Evolutionary conservation across 2,797 vertebrate species (phyloP).

Genomic region (Cryptoblepharus egeriae): DNA sequence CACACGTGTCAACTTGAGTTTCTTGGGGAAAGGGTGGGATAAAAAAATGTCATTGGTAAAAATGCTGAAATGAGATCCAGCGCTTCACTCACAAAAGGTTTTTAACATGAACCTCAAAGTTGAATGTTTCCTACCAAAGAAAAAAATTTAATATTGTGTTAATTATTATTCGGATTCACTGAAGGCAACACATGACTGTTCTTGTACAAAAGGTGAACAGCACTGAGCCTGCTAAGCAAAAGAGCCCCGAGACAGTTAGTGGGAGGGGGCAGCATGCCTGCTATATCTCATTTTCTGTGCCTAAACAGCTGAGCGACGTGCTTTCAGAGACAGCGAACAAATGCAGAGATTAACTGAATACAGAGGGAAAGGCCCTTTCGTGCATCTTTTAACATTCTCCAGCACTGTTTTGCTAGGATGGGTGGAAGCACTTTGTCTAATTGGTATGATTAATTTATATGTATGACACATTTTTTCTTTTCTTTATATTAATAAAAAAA

Average conservation of each 20-base stretch:
- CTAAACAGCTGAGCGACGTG: neutral
- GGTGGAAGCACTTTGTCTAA: neutral
- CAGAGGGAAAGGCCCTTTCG: neutral
- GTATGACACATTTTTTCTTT: neutral
- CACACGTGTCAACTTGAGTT: neutral
- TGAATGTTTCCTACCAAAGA: neutral
- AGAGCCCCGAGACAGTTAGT: neutral
- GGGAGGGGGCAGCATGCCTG: accelerated
- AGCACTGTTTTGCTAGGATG: neutral
- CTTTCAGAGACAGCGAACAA: neutral
- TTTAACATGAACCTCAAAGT: neutral
- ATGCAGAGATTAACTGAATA: neutral
- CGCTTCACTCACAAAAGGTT: neutral
- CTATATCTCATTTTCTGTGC: accelerated
- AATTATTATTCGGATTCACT: neutral
- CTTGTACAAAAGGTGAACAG: conserved; percentile 14
- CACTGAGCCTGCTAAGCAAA: neutral
- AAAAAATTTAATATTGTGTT: neutral
- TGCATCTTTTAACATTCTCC: neutral
- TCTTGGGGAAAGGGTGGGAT: no score
- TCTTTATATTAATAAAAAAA: neutral
- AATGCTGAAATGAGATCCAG: neutral
- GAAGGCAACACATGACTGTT: conserved; percentile 8
- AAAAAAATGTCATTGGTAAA: neutral
- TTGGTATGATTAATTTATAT: conserved; percentile 14